Conservation (phyloP, 2,888 invertebrate species). For the Osmoderma eremita region DNA sequence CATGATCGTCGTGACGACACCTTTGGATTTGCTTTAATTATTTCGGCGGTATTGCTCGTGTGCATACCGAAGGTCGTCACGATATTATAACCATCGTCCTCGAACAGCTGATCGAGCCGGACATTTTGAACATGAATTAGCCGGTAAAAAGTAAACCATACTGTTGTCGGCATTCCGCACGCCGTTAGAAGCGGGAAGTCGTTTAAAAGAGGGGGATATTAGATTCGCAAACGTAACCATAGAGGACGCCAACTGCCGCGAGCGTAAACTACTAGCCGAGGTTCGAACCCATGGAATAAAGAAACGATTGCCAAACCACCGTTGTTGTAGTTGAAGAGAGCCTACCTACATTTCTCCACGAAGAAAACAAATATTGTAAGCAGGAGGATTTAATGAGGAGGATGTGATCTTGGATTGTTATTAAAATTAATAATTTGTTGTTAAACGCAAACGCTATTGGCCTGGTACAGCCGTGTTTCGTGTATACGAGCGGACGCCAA, state of each 20-base stretch:
- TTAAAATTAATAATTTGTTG: too few relatives aligned
- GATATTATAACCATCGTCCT: slow-evolving; percentile 18
- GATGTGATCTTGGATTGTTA: too few relatives aligned
- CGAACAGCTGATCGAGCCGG: slow-evolving; percentile 56
- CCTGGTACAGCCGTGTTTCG: too few relatives aligned
- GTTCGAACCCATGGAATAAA: slow-evolving; percentile 17
- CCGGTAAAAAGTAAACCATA: slow-evolving; percentile 54
- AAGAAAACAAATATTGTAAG: too few relatives aligned
- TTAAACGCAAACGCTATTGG: too few relatives aligned
- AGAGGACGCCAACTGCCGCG: slow-evolving; percentile 36
- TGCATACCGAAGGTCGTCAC: slow-evolving; percentile 28
- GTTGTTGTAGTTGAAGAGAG: too few relatives aligned
- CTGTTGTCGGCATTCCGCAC: slow-evolving; percentile 50
- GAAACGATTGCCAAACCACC: too few relatives aligned
- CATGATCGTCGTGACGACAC: slow-evolving; percentile 40
- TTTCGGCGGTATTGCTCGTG: slow-evolving; percentile 17
- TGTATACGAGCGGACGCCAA: too few relatives aligned
- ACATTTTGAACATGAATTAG: slow-evolving; percentile 55
- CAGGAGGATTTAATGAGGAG: too few relatives aligned
- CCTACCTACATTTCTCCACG: too few relatives aligned
- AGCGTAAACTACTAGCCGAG: slow-evolving; percentile 25
- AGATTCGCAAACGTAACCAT: slow-evolving; percentile 5
- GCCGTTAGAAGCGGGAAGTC: slow-evolving; percentile 51
- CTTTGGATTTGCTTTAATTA: slow-evolving; percentile 29
- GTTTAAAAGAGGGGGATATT: slow-evolving; percentile 50